Conservation (phyloP, 2,888 invertebrate genomes). For the Trisateles emortualis region DNA sequence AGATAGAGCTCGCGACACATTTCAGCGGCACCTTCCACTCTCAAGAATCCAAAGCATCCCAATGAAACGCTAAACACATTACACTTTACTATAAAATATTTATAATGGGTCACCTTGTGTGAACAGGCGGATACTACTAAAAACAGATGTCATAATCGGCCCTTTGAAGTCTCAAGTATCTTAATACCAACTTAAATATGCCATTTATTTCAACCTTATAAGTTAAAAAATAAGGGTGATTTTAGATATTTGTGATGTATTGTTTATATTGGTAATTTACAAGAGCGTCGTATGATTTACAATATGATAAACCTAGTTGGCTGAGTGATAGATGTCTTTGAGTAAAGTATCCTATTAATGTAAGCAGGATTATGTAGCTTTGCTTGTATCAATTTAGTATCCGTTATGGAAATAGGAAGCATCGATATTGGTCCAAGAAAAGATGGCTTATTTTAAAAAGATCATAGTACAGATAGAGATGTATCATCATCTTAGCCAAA, state of each 20-base stretch:
- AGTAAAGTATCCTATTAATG: slow-evolving; percentile 12
- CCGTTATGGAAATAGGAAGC: too few relatives aligned
- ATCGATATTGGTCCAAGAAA: too few relatives aligned
- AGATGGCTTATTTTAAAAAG: too few relatives aligned
- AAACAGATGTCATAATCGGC: slow-evolving; percentile 62
- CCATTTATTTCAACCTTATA: slow-evolving; percentile 1
- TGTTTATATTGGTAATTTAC: slow-evolving; percentile 21
- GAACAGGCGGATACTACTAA: slow-evolving; percentile 52
- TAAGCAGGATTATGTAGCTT: slow-evolving; percentile 3
- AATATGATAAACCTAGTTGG: slow-evolving; percentile 64
- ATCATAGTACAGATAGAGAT: too few relatives aligned
- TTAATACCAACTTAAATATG: slow-evolving; percentile 24
- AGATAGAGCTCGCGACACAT: not conserved
- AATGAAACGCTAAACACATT: slow-evolving; percentile 34
- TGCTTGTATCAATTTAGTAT: not conserved
- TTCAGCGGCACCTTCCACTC: slow-evolving; percentile 11
- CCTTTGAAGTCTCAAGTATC: slow-evolving; percentile 55
- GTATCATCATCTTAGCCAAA: too few relatives aligned
- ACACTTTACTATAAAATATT: slow-evolving; percentile 46
- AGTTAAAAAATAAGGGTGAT: not conserved
- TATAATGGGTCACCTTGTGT: slow-evolving; percentile 52
- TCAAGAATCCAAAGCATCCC: slow-evolving; percentile 35
- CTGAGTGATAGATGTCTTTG: slow-evolving; percentile 65
- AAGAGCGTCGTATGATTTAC: slow-evolving; percentile 60
- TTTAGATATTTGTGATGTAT: slow-evolving; percentile 3